phyloP scores from a whole-genome alignment of 2,113 vertebrate species.

The Nothocercus nigrocapillus region DNA sequence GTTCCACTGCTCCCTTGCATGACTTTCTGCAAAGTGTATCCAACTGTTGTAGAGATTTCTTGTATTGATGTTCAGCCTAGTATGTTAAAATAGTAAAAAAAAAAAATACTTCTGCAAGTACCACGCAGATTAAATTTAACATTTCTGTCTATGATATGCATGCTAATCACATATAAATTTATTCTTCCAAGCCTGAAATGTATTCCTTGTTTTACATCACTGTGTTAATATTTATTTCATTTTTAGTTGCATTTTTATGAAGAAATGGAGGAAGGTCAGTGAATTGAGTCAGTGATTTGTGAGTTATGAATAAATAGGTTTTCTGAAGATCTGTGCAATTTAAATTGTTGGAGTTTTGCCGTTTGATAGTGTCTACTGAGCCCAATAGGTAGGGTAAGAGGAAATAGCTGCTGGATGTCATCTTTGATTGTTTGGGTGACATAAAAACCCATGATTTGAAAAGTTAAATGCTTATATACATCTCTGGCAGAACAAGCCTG shows the following conservation, averaged over 20 bases:
- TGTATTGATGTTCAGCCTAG: conserved; percentile 1
- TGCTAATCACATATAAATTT: background rate
- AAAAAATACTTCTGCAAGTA: conserved; percentile 11
- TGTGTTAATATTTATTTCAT: background rate
- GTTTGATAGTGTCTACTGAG: background rate
- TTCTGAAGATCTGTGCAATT: background rate
- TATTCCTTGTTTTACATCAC: background rate
- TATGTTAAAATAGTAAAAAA: background rate
- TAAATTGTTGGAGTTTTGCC: background rate
- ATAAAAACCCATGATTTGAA: background rate
- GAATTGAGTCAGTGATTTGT: background rate
- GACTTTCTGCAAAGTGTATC: background rate
- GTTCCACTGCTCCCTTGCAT: background rate
- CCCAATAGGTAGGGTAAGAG: background rate
- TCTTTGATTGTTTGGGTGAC: background rate
- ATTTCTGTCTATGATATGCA: background rate
- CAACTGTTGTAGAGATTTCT: conserved; percentile 5
- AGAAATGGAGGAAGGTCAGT: background rate
- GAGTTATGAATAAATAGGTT: background rate
- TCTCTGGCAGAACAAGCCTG: background rate
- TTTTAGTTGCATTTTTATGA: background rate
- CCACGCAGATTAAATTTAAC: background rate
- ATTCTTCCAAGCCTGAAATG: background rate
- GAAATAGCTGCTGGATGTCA: background rate
- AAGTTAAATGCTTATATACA: background rate